Evolutionary conservation across 2,113 vertebrate genomes (phyloP), one percentile per base, ranked within the genome.

Genomic region (Thalassarche chlororhynchos): DNA sequence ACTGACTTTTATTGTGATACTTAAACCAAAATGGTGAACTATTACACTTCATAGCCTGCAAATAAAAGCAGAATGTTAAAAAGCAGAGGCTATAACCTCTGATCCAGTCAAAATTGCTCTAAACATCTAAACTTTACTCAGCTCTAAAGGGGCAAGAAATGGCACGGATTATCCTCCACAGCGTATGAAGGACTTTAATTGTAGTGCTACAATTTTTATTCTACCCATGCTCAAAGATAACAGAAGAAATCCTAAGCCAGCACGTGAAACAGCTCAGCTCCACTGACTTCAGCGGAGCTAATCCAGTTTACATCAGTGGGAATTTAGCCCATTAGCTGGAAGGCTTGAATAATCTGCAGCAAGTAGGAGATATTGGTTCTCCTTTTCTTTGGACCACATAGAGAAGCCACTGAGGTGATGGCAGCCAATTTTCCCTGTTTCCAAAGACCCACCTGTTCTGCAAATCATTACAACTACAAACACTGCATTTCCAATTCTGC

Each of bases 1-100:
- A 96, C 98, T 98, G 98, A 98, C 98, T 98, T 98, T 98, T 98
- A 98, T 98, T 98, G 98, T 98, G 98, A 98, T 98, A 98, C 98
- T 98, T 98, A 98, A 98, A 98, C 98, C 98, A 98, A 98, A 98
- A 98, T 98, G 98, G 98, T 98, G 98, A 98, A 98, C 98, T 98
- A 98, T 98, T 98, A 98, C 94, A 98, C 98, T 98, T 98, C 98
- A 98, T 98, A 98, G 98, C 98, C 98, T 98, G 98, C 98, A 98
- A 98, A 98, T 98, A 98, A 98, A 98, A 98, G 97, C 90, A 71
- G 97, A 97, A 97, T 98, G 98, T 98, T 98, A 97, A 97, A 98
- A 98, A 98, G 98, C 91, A 97, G 96, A 97, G 97, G 97, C 98
- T 96, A 17, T 97, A 98, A 98, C 98, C 98, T 97, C 97, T 93